phyloP scores from a whole-genome alignment of 2,888 invertebrate species.

The Aporophyla lueneburgensis region DNA sequence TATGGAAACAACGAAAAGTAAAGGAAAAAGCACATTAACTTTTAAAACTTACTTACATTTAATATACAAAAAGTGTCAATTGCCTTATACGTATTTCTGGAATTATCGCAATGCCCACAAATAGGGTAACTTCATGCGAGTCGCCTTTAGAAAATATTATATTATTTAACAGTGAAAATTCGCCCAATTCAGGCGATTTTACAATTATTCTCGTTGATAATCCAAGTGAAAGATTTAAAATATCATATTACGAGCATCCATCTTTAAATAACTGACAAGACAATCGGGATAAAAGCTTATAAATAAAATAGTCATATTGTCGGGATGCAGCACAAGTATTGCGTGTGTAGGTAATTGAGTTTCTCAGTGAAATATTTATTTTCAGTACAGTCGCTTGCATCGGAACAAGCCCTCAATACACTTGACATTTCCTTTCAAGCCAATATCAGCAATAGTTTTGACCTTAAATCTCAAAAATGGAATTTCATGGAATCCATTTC shows the following conservation, averaged over 20 bases:
- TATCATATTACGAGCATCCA: no score
- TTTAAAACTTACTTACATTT: no score
- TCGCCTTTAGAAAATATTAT: no score
- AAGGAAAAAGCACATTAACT: no score
- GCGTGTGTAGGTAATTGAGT: neutral
- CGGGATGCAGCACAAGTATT: constrained; percentile 5
- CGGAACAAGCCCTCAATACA: neutral
- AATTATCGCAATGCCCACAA: no score
- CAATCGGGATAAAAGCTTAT: neutral
- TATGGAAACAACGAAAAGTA: no score
- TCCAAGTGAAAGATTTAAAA: neutral
- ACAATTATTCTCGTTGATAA: neutral
- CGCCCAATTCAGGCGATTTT: neutral
- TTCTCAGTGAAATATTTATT: neutral
- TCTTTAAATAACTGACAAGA: neutral
- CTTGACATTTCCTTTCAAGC: constrained; percentile 7
- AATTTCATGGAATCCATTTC: neutral
- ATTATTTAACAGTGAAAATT: no score
- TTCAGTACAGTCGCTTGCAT: constrained; percentile 7
- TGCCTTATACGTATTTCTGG: no score
- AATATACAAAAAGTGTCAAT: no score
- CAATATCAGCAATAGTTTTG: neutral
- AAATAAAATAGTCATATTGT: neutral
- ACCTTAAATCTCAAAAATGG: neutral
- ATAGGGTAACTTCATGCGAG: no score